These are phyloP conservation scores for Latrodectus hesperus DNA, from an alignment of 2,888 invertebrate genomes.

Conservation along the genomic window DNA sequence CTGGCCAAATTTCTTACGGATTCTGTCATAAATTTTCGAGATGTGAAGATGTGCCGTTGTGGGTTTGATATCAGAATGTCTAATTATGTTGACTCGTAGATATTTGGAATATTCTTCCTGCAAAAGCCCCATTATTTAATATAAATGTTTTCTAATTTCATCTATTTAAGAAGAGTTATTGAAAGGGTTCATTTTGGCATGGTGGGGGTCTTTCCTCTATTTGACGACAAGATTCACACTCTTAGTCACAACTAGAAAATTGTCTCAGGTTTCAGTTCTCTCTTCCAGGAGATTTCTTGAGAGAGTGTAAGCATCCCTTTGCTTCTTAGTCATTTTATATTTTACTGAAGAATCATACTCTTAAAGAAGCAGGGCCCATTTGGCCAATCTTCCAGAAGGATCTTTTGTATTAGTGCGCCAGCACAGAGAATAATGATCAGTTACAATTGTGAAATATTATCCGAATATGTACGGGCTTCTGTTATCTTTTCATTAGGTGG, in stretches of 20 bases:
- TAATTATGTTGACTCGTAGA: neutral
- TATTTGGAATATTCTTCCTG: conserved; percentile 14
- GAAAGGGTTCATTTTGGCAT: neutral
- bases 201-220: conserved; percentile 8
- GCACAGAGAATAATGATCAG: conserved; percentile 77
- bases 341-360: conserved; percentile 74
- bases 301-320: conserved; percentile 75
- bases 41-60: conserved; percentile 51
- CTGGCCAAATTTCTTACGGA: conserved; percentile 12
- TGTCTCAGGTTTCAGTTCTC: neutral
- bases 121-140: neutral
- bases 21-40: neutral
- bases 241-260: neutral
- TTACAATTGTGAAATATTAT: conserved; percentile 73
- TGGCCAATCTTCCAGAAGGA: conserved; percentile 76
- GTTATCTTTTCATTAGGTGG: neutral
- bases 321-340: conserved; percentile 74
- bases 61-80: conserved; percentile 48
- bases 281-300: conserved; percentile 71
- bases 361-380: conserved; percentile 76
- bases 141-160: neutral
- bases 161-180: neutral
- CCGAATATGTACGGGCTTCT: conserved; percentile 75
- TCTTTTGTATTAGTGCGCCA: conserved; percentile 76
- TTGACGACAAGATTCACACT: neutral